Evolutionary conservation across 1,140 invertebrate species (phyloP).

Genomic region (Lepidotrigona ventralis): DNA sequence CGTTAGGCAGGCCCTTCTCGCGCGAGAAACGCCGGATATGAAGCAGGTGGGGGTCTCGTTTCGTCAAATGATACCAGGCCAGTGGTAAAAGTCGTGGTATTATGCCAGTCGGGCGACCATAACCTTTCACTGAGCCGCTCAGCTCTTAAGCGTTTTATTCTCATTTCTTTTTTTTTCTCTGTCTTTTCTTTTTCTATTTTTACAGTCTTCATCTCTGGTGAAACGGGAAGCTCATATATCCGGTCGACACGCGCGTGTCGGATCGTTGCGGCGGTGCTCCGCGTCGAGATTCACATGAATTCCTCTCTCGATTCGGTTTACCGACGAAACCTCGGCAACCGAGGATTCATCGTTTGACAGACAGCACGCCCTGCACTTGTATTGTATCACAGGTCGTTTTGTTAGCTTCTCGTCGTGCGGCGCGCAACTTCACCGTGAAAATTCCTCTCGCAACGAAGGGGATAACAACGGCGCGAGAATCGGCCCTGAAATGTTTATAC

Average conservation of each 20-base stretch:
- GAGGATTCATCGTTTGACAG: not conserved
- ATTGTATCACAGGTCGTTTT: not conserved
- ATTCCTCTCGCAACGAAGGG: not conserved
- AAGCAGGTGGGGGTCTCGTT: slow-evolving; percentile 42
- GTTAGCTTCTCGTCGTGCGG: not conserved
- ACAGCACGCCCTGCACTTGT: not conserved
- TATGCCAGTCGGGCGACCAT: slow-evolving; percentile 32
- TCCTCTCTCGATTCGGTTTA: not conserved
- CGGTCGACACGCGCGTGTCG: not conserved
- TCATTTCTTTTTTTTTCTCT: too few relatives aligned
- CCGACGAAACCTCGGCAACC: not conserved
- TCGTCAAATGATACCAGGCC: slow-evolving; percentile 32
- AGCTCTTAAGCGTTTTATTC: slow-evolving; percentile 39
- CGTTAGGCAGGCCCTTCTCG: not conserved
- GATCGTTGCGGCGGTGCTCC: too few relatives aligned
- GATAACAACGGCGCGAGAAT: not conserved
- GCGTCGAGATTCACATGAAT: not conserved
- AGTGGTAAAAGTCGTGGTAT: slow-evolving; percentile 20
- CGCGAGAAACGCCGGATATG: slow-evolving; percentile 29
- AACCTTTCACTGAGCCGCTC: slow-evolving; percentile 37
- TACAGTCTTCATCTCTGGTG: slow-evolving; percentile 37
- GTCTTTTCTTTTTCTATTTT: slow-evolving; percentile 2
- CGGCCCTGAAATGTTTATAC: not conserved
- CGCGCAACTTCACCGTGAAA: too few relatives aligned
- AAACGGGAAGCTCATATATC: slow-evolving; percentile 9